Percentiles rank a stretch among this genome's conserved stretches.
These are phyloP conservation scores for Nannoperca obscura DNA, from an alignment of 2,797 vertebrate genomes.

Conservation along the genomic window DNA sequence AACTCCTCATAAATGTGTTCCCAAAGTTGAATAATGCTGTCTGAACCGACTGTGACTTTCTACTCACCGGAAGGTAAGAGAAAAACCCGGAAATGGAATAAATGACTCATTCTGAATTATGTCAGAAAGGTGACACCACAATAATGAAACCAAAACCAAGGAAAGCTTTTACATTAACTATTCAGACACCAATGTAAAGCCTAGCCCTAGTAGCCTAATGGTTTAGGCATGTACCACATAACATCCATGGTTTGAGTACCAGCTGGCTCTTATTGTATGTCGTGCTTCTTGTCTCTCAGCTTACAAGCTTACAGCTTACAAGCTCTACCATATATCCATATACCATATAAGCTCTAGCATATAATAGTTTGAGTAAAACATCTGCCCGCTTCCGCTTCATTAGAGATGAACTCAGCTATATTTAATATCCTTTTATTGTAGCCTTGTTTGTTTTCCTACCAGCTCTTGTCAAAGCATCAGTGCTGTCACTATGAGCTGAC, in stretches of 20 bases:
- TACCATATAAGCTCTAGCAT: no score
- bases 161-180: not conserved
- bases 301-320: not conserved
- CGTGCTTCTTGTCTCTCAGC: not conserved
- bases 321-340: not conserved
- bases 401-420: slow-evolving; percentile 30
- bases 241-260: no score
- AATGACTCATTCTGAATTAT: not conserved
- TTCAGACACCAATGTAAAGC: not conserved
- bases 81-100: not conserved
- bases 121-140: not conserved
- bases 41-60: not conserved
- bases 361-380: slow-evolving; percentile 1
- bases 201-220: no score
- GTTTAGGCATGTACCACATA: no score
- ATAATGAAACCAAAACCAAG: not conserved
- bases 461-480: slow-evolving; percentile 39
- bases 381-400: slow-evolving; percentile 8
- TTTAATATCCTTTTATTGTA: slow-evolving; percentile 33
- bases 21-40: no score
- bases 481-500: slow-evolving; percentile 41
- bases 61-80: not conserved
- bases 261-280: no score
- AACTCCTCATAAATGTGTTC: not conserved
- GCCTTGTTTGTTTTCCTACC: slow-evolving; percentile 43